A percentile compares a stretch with the other conserved stretches of the same genome.
Conservation (phyloP, 1,140 invertebrate genomes). For the Camponotus pennsylvanicus region DNA sequence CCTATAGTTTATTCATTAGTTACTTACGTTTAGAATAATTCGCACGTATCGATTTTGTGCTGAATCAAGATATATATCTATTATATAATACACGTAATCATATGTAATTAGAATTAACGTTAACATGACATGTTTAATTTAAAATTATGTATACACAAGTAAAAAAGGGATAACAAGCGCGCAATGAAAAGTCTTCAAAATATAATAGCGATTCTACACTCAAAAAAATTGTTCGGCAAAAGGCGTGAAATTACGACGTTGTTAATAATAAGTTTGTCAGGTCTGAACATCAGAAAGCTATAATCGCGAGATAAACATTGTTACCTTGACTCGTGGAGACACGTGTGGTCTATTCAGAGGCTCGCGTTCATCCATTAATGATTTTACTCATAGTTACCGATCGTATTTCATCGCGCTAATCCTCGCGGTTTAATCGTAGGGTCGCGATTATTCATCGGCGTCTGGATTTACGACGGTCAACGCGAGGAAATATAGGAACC, state of each 20-base stretch:
- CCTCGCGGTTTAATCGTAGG: slow-evolving; percentile 41
- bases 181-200: neutral
- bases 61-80: neutral
- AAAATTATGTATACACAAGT: neutral
- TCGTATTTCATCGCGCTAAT: slow-evolving; percentile 60
- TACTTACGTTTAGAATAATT: neutral
- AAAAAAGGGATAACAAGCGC: neutral
- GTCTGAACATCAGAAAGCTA: slow-evolving; percentile 15
- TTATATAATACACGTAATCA: neutral
- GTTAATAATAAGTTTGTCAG: slow-evolving; percentile 50
- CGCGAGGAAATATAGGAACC: slow-evolving; percentile 54
- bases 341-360: slow-evolving; percentile 54
- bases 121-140: neutral
- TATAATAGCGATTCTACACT: neutral
- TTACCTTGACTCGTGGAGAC: slow-evolving; percentile 36
- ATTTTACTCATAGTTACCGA: slow-evolving; percentile 37
- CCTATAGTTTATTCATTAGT: neutral
- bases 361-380: slow-evolving; percentile 39
- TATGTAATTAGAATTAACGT: slow-evolving; percentile 24
- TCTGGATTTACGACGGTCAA: slow-evolving; percentile 51
- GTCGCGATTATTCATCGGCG: slow-evolving; percentile 44
- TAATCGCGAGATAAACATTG: slow-evolving; percentile 55
- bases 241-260: slow-evolving; percentile 41
- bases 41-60: neutral
- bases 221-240: neutral